Evolutionary conservation across 1,140 invertebrate species (phyloP), one percentile per base, ranked within the genome.

Genomic region (Drosophila serrata): DNA sequence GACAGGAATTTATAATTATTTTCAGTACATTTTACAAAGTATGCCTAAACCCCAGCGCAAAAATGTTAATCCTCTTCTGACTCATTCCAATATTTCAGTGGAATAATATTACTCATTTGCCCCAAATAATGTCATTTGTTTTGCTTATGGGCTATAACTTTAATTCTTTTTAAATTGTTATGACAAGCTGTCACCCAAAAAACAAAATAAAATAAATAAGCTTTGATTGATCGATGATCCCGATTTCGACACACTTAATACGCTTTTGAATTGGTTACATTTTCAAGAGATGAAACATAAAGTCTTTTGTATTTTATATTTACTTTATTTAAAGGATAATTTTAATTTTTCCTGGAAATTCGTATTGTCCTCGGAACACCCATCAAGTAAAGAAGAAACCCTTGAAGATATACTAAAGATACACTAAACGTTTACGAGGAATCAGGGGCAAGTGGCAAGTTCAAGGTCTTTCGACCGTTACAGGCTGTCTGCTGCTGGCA

Each of bases 131-230:
- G 76, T 39, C 17, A 31, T 76, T 49, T 60, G 79, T 62, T 57
- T 55, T 40, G 75, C 42, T 86, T 61, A 33, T 70, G n/a, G 43
- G 68, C 40, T 69, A 67, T 75, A 51, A 73, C 15, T 48, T 60
- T 63, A 73, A 91, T 87, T 67, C 37, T 33, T 78, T 82, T 87
- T 80, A 77, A 90, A 91, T 87, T 90, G 76, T 86, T 91, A 76
- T 81, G 78, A 77, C 81, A 67, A 81, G 79, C 84, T 76, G 82
- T 79, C 82, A 56, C 37, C 51, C 57, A 12, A 12, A 35, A 55
- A 12, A 11, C 15, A 49, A 31, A 12, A 40, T 12, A 29, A 29
- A 29, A 55, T 55, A 17, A 55, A 67, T 53, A 45, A 11, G 4
- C 12, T 19, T 51, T 75, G 72, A 76, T 76, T 58, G 73, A 76